Evolutionary conservation across 2,113 vertebrate genomes (phyloP).

Genomic region (Labeo catla): DNA sequence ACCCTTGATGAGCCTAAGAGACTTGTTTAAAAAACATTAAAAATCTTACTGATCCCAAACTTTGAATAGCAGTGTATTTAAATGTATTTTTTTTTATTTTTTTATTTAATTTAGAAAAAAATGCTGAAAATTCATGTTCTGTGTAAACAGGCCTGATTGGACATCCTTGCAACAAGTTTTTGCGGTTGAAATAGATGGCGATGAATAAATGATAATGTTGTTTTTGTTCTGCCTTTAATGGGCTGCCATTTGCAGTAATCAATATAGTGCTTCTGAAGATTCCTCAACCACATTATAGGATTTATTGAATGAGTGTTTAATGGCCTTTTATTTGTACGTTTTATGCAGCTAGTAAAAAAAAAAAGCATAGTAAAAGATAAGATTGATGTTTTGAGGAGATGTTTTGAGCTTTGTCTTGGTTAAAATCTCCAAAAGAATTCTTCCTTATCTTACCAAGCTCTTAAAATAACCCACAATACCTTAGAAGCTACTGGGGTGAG

Average conservation of each 20-base stretch:
- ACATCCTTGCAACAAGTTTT: background rate
- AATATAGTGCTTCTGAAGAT: conserved; percentile 2
- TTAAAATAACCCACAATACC: conserved; percentile 66
- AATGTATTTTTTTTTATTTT: too few relatives aligned
- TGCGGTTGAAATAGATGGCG: background rate
- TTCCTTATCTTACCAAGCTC: conserved; percentile 54
- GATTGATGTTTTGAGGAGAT: background rate
- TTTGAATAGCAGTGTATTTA: too few relatives aligned
- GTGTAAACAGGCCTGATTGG: background rate
- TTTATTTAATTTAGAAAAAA: too few relatives aligned
- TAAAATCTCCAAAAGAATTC: background rate
- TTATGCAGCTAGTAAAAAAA: conserved; percentile 1
- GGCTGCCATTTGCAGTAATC: background rate
- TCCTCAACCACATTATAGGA: background rate
- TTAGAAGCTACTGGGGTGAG: background rate
- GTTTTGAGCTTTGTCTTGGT: background rate
- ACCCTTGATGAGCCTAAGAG: too few relatives aligned
- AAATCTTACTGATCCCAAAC: too few relatives aligned
- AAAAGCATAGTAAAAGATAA: background rate
- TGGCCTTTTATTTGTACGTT: background rate
- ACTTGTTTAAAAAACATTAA: too few relatives aligned
- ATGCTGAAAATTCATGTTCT: background rate
- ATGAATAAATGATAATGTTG: background rate
- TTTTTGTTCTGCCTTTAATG: conserved; percentile 11
- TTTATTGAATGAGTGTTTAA: conserved; percentile 12